Base-by-base conservation (phyloP, 2,113 vertebrate species). In the Hippopotamus amphibius region DNA sequence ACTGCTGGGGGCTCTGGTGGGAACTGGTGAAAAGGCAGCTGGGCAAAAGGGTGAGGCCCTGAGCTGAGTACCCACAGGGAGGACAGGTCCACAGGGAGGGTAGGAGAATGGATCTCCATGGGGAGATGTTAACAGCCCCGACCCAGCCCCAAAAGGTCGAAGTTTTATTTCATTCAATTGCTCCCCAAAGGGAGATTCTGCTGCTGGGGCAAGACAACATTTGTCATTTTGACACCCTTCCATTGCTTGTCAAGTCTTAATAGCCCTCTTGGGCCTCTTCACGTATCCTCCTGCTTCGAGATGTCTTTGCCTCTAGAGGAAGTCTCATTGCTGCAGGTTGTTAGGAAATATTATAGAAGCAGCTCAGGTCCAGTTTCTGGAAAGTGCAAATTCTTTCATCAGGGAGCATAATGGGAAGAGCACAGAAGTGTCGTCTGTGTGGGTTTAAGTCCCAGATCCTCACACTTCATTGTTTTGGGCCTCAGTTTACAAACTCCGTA, bases 191-290 rank as follows among this genome's bases (percentile, higher is more conserved):
- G 65, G 74, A 77, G 74, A 80, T 77, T 37, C 65, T 81, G 48
- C 66, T 61, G 83, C 55, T 71, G 37, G 48, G 55, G 50, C 59
- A 83, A 57, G 22, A 53, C n/a, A n/a, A 37, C 69, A 84, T 95
- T 87, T 86, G 53, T 93, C 92, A 93, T 97, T 77, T 37, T 94
- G 61, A 88, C 55, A 88, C 85, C 66, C 93, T 93, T 55, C 66
- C 59, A 41, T 86, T 81, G n/a, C 82, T 72, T 93, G 83, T 93
- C 89, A 72, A 26, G 33, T 82, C 50, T 88, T 72, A 80, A 95
- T 7, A 50, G 88, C 15, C 48, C 86, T 30, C 77, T 17, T 43
- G 89, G 72, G 92, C 14, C 57, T 57, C 77, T 81, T 95, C 59
- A n/a, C 1, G 2, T 50, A 55, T 48, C 53, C 55, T 69, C 48